phyloP scores from a whole-genome alignment of 2,888 invertebrate species.

The Aelia acuminata region DNA sequence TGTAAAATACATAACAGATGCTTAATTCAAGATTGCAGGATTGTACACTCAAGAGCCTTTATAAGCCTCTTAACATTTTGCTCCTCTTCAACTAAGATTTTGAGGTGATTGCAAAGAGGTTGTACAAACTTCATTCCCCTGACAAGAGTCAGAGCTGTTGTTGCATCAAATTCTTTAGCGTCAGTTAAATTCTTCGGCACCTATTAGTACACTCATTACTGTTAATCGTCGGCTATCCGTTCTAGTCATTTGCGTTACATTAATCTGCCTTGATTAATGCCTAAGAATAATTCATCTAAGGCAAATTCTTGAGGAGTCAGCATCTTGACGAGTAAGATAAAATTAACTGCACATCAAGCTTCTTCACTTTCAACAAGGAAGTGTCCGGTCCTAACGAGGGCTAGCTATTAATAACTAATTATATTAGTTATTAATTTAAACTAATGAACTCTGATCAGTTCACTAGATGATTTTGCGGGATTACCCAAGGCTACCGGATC shows the following conservation, averaged over 20 bases:
- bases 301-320: conserved; percentile 30
- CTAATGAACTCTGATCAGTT: not conserved
- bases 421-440: conserved; percentile 5
- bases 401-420: not conserved
- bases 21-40: not conserved
- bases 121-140: not conserved
- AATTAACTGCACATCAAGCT: not conserved
- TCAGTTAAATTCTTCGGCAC: conserved; percentile 21
- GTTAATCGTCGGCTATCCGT: conserved; percentile 18
- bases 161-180: not conserved
- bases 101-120: not conserved
- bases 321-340: not conserved
- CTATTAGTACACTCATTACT: conserved; percentile 31
- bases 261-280: conserved; percentile 11
- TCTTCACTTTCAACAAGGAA: conserved; percentile 31
- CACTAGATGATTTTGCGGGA: not conserved
- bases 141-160: conserved; percentile 10
- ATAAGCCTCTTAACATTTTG: not conserved
- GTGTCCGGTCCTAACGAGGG: not conserved
- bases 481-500: not conserved
- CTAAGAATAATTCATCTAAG: conserved; percentile 20
- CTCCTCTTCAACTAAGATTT: not conserved
- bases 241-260: conserved; percentile 21
- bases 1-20: too few species aligned
- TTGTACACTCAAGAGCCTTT: not conserved